Percentiles rank a stretch among this genome's conserved stretches.
Conservation (phyloP, 2,888 invertebrate genomes). For the Ernsta delagoae region DNA sequence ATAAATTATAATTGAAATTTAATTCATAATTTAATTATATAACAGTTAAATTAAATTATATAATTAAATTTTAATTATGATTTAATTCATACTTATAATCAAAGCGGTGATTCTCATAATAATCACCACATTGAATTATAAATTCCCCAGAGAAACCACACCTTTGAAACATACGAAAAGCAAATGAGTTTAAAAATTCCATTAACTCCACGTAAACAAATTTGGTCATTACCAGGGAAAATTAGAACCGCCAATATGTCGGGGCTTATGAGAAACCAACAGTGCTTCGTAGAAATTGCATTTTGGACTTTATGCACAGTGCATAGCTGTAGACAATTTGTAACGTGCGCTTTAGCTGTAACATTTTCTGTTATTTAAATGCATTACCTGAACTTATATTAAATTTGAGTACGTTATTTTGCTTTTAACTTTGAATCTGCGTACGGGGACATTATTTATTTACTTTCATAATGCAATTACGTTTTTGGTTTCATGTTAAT, state of each 20-base stretch:
- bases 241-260: slow-evolving; percentile 31
- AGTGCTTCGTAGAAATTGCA: slow-evolving; percentile 26
- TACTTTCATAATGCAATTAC: neutral
- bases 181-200: slow-evolving; percentile 1
- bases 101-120: too few species aligned
- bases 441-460: neutral
- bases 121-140: neutral
- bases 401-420: neutral
- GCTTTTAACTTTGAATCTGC: neutral
- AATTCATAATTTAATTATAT: too few species aligned
- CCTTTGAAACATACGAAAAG: neutral
- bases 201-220: slow-evolving; percentile 19
- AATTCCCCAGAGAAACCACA: neutral
- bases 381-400: slow-evolving; percentile 15
- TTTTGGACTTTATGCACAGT: slow-evolving; percentile 29
- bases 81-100: too few species aligned
- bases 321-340: slow-evolving; percentile 17
- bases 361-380: slow-evolving; percentile 27
- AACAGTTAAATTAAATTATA: too few species aligned
- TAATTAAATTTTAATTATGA: too few species aligned
- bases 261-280: slow-evolving; percentile 28
- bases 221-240: slow-evolving; percentile 18
- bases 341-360: too few species aligned
- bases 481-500: neutral
- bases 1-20: too few species aligned